Evolutionary conservation across 2,113 vertebrate genomes (phyloP).

Genomic region (Otolemur garnettii): DNA sequence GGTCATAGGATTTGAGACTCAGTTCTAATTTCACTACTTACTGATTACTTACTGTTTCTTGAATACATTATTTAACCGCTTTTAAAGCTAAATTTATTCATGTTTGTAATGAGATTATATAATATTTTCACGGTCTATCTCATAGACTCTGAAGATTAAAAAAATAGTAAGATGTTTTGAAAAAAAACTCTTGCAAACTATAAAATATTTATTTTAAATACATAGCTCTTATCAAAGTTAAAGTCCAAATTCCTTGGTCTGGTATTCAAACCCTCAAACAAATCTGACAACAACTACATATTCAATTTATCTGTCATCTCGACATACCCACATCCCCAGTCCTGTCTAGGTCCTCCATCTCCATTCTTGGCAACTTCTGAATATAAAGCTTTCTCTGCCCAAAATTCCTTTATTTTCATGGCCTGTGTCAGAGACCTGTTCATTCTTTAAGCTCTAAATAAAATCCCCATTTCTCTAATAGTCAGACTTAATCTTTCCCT

Average conservation of each 20-base stretch:
- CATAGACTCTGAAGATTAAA: neutral
- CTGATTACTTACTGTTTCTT: neutral
- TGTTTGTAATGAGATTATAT: neutral
- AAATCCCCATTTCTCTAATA: neutral
- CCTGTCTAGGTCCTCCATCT: neutral
- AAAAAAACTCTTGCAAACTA: neutral
- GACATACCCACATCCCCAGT: neutral
- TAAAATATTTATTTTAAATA: neutral
- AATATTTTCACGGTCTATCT: neutral
- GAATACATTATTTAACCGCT: neutral
- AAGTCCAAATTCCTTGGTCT: neutral
- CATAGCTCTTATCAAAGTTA: neutral
- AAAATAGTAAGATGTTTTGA: neutral
- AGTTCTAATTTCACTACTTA: neutral
- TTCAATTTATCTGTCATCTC: neutral
- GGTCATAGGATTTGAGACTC: neutral
- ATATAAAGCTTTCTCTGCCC: neutral
- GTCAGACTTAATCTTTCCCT: neutral
- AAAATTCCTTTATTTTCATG: neutral
- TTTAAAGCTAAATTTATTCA: neutral
- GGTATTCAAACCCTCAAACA: neutral
- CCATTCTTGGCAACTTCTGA: neutral
- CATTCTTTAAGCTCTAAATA: neutral
- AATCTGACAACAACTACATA: neutral
- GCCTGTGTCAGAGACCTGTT: neutral